These are phyloP conservation scores for Margarornis squamiger DNA, from an alignment of 2,797 vertebrate genomes.

Conservation along the genomic window DNA sequence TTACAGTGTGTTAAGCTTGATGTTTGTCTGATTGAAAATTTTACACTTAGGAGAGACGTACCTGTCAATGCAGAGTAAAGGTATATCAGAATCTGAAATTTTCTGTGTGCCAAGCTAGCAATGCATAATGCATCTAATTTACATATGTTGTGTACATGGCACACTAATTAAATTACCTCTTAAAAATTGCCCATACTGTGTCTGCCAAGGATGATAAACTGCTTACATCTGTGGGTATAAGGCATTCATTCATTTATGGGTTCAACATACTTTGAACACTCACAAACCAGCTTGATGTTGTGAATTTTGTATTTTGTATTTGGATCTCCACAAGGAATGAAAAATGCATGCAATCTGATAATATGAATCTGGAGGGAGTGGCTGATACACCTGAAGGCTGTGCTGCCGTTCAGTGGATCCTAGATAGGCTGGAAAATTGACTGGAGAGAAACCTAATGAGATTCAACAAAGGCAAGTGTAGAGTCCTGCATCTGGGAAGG, in stretches of 20 bases:
- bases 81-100: background rate
- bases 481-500: background rate
- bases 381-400: background rate
- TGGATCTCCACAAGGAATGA: background rate
- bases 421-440: background rate
- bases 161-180: background rate
- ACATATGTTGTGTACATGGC: background rate
- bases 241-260: background rate
- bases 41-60: background rate
- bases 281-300: background rate
- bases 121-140: background rate
- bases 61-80: background rate
- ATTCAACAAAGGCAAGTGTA: background rate
- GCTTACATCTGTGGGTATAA: background rate
- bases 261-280: background rate
- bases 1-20: background rate
- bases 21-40: background rate
- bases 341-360: background rate
- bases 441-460: background rate
- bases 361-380: background rate
- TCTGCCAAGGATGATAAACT: background rate
- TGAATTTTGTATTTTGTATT: background rate
- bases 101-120: background rate
- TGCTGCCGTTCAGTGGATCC: background rate
- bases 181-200: background rate